Base-by-base conservation (phyloP, 2,113 vertebrate species). In the Dasyornis broadbenti region DNA sequence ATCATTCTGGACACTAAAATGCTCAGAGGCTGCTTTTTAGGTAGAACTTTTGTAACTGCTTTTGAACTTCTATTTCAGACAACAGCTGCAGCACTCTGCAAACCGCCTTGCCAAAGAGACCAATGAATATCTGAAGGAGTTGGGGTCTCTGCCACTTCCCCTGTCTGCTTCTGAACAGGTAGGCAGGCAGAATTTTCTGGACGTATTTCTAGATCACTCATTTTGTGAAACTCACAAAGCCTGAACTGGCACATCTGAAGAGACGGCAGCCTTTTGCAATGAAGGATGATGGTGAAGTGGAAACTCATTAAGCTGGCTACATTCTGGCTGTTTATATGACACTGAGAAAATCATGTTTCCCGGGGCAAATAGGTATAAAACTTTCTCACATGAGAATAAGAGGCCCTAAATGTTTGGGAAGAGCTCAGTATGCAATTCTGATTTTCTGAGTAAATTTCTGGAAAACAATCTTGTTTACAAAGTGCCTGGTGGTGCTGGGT, bases 61-160 rank as follows among this genome's bases (percentile, higher is more conserved):
- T 61, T 70, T 57, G 73, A 37, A 61, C 10, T 68, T 70, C 16
- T 96, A 10, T 96, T 96, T 91, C 93, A 99, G 99, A 91, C 99
- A 99, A 87, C 98, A 99, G 96, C 97, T 99, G 60, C 99, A 99
- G 61, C 98, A 99, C 93, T 98, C 98, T 60, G 99, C 99, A 87
- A 99, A 99, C 96, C 92, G 98, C 53, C 98, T 99, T 14, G 99
- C 99, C 82, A 99, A 99, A 97, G 99, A 99, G 95, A 99, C 99
- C 86, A 99, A 99, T 94, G 99, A 99, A 75, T 98, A 98, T 84
- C 97, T 99, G 8, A 99, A 99, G 89, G 99, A 99, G 66, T 13
- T 99, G 86, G 99, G 99, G 16, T 98, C 98, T 13, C 90, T 99
- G 35, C 98, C 99, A 11, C 96, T 98, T 26, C 98, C 99, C 10